Percentiles rank a stretch among this genome's conserved stretches.
These are phyloP conservation scores for Etheostoma spectabile DNA, from an alignment of 2,113 vertebrate genomes.

Conservation along the genomic window DNA sequence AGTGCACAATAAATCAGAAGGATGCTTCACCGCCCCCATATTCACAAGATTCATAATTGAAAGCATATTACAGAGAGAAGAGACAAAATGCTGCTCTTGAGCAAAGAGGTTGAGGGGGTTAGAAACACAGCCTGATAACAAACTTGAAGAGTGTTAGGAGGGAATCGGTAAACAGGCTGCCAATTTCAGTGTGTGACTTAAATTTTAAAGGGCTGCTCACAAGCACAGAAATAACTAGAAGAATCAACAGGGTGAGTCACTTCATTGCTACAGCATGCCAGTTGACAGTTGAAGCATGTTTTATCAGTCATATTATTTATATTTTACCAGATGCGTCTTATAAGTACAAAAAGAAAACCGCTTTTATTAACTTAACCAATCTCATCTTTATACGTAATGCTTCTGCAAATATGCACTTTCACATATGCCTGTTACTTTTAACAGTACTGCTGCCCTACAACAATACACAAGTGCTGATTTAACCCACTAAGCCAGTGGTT, in stretches of 20 bases:
- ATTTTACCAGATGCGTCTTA: conserved; percentile 18
- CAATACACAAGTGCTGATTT: conserved; percentile 41
- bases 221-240: conserved; percentile 14
- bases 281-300: conserved; percentile 46
- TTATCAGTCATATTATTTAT: conserved; percentile 44
- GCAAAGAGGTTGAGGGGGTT: conserved; percentile 53
- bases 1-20: conserved; percentile 90
- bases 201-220: conserved; percentile 20
- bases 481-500: conserved; percentile 55
- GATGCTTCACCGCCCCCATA: conserved; percentile 53
- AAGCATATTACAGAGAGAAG: conserved; percentile 87
- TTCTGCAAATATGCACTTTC: conserved; percentile 36
- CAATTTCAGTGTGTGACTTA: conserved; percentile 34
- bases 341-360: conserved; percentile 38
- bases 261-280: conserved; percentile 33
- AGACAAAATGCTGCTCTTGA: conserved; percentile 42
- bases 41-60: conserved; percentile 90
- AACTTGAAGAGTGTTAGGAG: conserved; percentile 26
- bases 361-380: conserved; percentile 32
- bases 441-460: conserved; percentile 14
- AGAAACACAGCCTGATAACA: conserved; percentile 58
- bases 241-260: conserved; percentile 34
- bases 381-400: conserved; percentile 18
- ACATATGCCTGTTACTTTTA: conserved; percentile 36
- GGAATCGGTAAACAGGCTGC: conserved; percentile 32